phyloP scores from a whole-genome alignment of 2,888 invertebrate species.

The Diploptera punctata region DNA sequence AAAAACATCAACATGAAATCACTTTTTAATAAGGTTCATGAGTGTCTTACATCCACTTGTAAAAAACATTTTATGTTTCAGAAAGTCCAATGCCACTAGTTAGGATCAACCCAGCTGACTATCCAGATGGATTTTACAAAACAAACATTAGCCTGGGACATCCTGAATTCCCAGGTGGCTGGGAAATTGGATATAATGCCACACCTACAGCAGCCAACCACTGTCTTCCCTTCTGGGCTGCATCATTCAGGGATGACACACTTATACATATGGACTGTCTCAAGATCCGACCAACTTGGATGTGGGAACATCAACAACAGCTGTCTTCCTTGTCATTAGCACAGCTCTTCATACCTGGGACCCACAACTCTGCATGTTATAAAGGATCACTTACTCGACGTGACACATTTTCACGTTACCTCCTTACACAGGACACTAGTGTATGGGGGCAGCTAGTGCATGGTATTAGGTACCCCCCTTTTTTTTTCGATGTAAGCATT shows the following conservation, averaged over 20 bases:
- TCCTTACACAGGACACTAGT: conserved; percentile 75
- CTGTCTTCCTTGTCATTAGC: conserved; percentile 65
- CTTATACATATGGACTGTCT: conserved; percentile 73
- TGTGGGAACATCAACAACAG: conserved; percentile 64
- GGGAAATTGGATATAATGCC: conserved; percentile 41
- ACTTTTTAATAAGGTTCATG: too few relatives aligned
- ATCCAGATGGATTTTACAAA: conserved; percentile 52
- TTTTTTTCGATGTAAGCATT: conserved; percentile 80
- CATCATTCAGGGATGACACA: conserved; percentile 65
- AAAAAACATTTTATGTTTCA: background rate
- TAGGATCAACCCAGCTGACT: conserved; percentile 48
- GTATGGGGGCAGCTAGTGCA: conserved; percentile 86
- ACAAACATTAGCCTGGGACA: conserved; percentile 54
- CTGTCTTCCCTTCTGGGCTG: conserved; percentile 76
- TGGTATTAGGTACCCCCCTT: conserved; percentile 83
- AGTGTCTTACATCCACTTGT: too few relatives aligned
- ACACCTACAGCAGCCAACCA: conserved; percentile 54
- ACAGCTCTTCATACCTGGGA: conserved; percentile 60
- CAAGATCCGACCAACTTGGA: conserved; percentile 85
- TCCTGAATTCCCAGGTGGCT: conserved; percentile 51
- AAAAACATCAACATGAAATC: too few relatives aligned
- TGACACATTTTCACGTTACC: conserved; percentile 54
- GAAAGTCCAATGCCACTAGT: conserved; percentile 47
- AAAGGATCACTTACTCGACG: conserved; percentile 57
- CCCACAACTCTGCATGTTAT: conserved; percentile 67